Percentiles rank a stretch among this genome's conserved stretches.
These are phyloP conservation scores for Rhabdomys pumilio DNA, from an alignment of 2,797 vertebrate species.

Conservation along the genomic window DNA sequence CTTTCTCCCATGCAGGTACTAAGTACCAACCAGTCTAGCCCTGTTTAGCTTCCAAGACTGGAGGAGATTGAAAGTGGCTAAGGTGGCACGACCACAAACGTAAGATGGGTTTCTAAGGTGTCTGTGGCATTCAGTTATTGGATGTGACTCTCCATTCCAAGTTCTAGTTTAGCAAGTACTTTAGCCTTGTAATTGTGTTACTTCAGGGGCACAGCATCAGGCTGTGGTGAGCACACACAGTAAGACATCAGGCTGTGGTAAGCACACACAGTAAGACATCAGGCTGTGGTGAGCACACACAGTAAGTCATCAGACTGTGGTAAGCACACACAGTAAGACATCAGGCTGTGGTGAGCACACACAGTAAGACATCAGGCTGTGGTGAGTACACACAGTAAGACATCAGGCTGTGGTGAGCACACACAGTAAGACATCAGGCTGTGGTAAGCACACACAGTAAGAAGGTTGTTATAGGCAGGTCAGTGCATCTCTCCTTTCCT, in stretches of 20 bases:
- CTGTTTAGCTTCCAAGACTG: not conserved
- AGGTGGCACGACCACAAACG: not conserved
- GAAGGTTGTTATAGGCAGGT: not conserved
- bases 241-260: not conserved
- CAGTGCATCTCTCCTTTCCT: not conserved
- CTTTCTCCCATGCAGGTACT: not conserved
- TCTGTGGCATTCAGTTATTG: not conserved
- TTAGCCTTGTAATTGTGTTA: not conserved
- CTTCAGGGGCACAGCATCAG: not conserved
- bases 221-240: too few relatives aligned
- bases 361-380: not conserved
- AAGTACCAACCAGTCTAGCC: not conserved
- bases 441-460: not conserved
- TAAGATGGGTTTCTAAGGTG: not conserved
- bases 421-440: not conserved
- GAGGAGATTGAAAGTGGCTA: not conserved
- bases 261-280: not conserved
- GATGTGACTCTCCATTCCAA: slow-evolving; percentile 30
- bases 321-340: not conserved
- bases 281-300: too few relatives aligned
- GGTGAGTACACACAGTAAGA: not conserved
- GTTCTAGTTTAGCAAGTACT: slow-evolving; percentile 12
- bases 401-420: too few relatives aligned
- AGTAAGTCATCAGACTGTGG: not conserved
- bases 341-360: not conserved